Conservation (phyloP, 1,140 invertebrate genomes). For the Atta colombica region DNA sequence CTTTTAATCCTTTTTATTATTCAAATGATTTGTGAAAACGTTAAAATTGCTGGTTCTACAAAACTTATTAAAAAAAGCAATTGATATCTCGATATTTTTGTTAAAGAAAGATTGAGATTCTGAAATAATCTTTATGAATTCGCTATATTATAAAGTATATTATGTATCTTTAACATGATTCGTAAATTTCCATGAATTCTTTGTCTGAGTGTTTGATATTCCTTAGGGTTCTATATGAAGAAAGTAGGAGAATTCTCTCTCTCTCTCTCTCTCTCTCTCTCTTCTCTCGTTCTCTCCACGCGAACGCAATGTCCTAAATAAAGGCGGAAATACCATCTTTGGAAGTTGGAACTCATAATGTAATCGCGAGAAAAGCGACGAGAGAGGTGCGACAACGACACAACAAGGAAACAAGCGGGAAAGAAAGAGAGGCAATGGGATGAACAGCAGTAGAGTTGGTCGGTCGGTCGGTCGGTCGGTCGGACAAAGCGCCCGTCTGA, state of each 20-base stretch:
- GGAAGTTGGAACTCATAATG: conserved; percentile 18
- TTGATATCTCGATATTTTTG: background rate
- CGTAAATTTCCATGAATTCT: conserved; percentile 11
- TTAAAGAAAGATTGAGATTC: background rate
- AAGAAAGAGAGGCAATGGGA: conserved; percentile 20
- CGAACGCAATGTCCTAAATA: background rate
- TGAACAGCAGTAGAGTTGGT: conserved; percentile 64
- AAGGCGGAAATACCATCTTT: conserved; percentile 18
- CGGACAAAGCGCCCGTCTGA: conserved; percentile 69
- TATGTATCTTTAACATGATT: background rate
- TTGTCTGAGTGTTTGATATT: background rate
- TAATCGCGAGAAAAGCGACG: background rate
- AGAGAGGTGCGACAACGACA: background rate
- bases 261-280: background rate
- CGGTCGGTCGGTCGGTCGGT: conserved; percentile 68
- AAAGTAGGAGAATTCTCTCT: background rate
- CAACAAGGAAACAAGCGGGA: background rate
- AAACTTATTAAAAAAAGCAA: background rate
- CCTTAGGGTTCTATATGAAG: background rate
- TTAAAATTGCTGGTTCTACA: background rate
- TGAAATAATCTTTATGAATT: background rate
- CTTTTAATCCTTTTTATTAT: background rate
- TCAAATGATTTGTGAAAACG: background rate
- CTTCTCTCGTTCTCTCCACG: background rate
- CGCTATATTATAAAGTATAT: background rate